Base-by-base conservation (phyloP, 2,797 vertebrate genomes). In the Rhynchonycteris naso region DNA sequence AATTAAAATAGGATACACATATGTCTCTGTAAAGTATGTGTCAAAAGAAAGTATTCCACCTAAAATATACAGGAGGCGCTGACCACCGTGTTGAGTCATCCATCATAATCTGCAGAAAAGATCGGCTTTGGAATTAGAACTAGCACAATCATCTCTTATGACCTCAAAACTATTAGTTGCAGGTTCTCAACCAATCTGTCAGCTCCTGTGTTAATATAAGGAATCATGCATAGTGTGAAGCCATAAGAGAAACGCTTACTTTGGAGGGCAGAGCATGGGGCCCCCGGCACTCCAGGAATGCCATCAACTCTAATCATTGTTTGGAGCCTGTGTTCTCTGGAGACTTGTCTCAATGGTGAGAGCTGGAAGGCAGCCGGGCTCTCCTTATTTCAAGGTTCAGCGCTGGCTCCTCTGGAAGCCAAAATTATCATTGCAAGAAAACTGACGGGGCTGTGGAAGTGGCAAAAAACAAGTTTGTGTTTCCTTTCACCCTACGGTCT, bases 1-100 rank as follows among this genome's bases (percentile, higher is more conserved):
- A 97, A 97, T 97, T 96, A 96, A 96, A 97, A 83, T 69, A 88
- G 94, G 92, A 95, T 84, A 88, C 81, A 94, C 95, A 94, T 93
- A 93, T 83, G 90, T 97, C 97, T 96, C 78, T 98, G 96, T 96
- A 97, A 97, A 89, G 93, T 93, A 26, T 75, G 90, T 93, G 96
- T 98, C 66, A 90, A 96, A 97, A 95, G 96, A 97, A 93, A 97
- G 97, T 97, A 94, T 97, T 97, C 96, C 96, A 93, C 96, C 95
- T 54, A 59, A 84, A 66, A 98, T 97, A 98, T 97, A 97, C 96
- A 96, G 96, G 95, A 96, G 97, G 88, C 28, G 38, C 88, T 69
- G 81, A 94, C 97, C 97, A 97, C 96, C 84, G 0, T 5, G 7
- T 68, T 1, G 10, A 86, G 92, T 93, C 97, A 97, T 97, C 87